Percentiles rank a stretch among this genome's conserved stretches.
Conservation (phyloP, 1,140 invertebrate genomes). For the Zaprionus inermis region DNA sequence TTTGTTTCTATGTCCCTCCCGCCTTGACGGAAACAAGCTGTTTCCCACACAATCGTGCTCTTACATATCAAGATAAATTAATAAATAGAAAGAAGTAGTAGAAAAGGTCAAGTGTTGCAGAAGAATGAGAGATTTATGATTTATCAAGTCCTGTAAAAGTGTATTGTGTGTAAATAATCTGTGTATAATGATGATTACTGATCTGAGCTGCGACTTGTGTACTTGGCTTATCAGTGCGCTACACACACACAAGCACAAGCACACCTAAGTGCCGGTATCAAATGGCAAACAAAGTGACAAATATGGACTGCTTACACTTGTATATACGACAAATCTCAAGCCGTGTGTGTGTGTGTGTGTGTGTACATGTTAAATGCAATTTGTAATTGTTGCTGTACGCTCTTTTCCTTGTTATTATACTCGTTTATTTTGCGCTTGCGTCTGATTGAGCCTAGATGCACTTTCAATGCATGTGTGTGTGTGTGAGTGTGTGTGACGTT, state of each 20-base stretch:
- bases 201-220: slow-evolving; percentile 27
- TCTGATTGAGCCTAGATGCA: slow-evolving; percentile 19
- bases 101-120: not conserved
- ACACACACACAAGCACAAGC: slow-evolving; percentile 15
- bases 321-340: slow-evolving; percentile 10
- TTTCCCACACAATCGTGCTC: not conserved
- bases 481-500: not conserved
- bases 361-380: not conserved
- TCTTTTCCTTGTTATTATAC: not conserved
- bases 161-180: slow-evolving; percentile 15
- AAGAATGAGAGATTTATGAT: not conserved
- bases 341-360: slow-evolving; percentile 6
- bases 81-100: not conserved
- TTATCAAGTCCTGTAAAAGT: not conserved
- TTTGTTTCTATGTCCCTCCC: too few species aligned
- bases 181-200: slow-evolving; percentile 27
- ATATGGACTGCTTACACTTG: slow-evolving; percentile 40
- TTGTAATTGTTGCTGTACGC: slow-evolving; percentile 1
- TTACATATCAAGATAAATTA: too few species aligned
- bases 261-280: slow-evolving; percentile 15
- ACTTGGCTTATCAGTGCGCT: slow-evolving; percentile 66
- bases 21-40: too few species aligned
- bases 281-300: slow-evolving; percentile 41
- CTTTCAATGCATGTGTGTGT: slow-evolving; percentile 10
- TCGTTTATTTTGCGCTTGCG: not conserved